Evolutionary conservation across 2,888 invertebrate genomes (phyloP).

Genomic region (Drosophila borealis): DNA sequence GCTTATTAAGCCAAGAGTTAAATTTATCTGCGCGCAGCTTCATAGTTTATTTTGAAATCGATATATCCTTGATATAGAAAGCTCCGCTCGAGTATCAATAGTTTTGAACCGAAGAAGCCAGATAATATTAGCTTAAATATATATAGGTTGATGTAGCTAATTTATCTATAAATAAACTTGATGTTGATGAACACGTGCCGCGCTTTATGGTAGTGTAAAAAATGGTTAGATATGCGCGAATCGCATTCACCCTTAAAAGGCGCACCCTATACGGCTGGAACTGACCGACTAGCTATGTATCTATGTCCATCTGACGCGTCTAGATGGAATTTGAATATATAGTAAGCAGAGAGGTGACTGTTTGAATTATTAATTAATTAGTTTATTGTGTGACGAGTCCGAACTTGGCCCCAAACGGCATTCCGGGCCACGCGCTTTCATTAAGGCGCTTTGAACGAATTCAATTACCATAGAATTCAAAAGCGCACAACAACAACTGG

Average conservation of each 20-base stretch:
- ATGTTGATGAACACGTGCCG: conserved; percentile 9
- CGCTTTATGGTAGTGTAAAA: conserved; percentile 4
- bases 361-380: conserved; percentile 63
- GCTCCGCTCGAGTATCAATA: no score
- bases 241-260: conserved; percentile 9
- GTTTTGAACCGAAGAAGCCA: no score
- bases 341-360: conserved; percentile 18
- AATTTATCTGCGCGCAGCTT: no score
- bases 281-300: conserved; percentile 17
- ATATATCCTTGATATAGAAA: no score
- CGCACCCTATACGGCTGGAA: background rate
- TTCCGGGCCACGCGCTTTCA: conserved; percentile 54
- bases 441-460: conserved; percentile 40
- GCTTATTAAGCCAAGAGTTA: no score
- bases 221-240: conserved; percentile 5
- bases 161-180: background rate
- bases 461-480: conserved; percentile 49
- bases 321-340: conserved; percentile 39
- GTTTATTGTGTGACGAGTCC: conserved; percentile 48
- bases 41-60: no score
- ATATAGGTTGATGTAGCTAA: no score
- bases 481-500: conserved; percentile 9
- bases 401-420: conserved; percentile 40
- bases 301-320: conserved; percentile 16
- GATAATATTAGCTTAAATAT: no score